Evolutionary conservation across 2,888 invertebrate genomes (phyloP).

Genomic region (Sicus ferrugineus): DNA sequence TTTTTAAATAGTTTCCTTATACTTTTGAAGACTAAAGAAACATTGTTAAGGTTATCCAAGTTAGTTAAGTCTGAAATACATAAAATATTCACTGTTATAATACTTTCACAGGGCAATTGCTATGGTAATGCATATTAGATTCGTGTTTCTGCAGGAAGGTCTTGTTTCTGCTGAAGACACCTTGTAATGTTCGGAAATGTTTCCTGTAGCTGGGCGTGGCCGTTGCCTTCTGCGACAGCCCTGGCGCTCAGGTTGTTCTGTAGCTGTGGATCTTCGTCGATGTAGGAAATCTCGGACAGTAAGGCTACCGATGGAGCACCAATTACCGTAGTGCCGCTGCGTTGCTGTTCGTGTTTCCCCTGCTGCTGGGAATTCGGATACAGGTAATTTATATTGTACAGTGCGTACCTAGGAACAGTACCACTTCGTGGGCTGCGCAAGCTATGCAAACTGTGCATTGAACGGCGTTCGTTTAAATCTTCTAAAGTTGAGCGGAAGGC

Average conservation of each 20-base stretch:
- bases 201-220: conserved; percentile 6
- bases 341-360: conserved; percentile 47
- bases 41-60: no score
- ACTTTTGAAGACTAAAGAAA: no score
- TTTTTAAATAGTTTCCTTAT: no score
- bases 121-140: conserved; percentile 59
- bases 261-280: conserved; percentile 70
- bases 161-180: conserved; percentile 60
- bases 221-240: conserved; percentile 4
- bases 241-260: conserved; percentile 19
- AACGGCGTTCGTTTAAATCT: conserved; percentile 98
- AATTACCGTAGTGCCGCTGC: conserved; percentile 35
- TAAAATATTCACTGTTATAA: no score
- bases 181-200: conserved; percentile 12
- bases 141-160: conserved; percentile 51
- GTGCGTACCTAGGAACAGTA: conserved; percentile 66
- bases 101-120: conserved; percentile 51
- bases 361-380: conserved; percentile 50
- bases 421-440: conserved; percentile 82
- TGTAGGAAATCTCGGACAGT: conserved; percentile 75
- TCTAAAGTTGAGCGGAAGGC: conserved; percentile 99
- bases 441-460: conserved; percentile 96
- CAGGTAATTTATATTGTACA: conserved; percentile 58
- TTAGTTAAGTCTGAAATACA: no score
- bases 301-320: conserved; percentile 45